A percentile compares a stretch with the other conserved stretches of the same genome.
These are phyloP conservation scores for Schlechtendalia chinensis DNA, from an alignment of 1,140 invertebrate species.

Conservation along the genomic window DNA sequence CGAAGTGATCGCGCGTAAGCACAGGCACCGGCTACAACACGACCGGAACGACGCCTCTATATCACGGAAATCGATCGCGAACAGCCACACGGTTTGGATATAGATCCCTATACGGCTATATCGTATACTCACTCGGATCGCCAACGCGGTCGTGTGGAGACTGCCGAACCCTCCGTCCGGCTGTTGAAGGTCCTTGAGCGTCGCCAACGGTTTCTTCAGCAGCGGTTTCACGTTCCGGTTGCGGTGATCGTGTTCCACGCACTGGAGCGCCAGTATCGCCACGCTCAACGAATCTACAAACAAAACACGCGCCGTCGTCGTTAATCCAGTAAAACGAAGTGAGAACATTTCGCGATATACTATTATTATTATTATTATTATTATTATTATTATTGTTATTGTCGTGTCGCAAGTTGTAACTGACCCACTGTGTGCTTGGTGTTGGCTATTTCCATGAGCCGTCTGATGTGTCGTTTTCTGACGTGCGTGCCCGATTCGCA, in stretches of 20 bases:
- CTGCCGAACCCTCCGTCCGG: constrained; percentile 79
- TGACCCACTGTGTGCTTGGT: constrained; percentile 52
- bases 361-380: too few species aligned
- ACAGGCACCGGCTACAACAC: too few species aligned
- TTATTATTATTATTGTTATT: too few species aligned
- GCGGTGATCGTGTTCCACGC: constrained; percentile 79
- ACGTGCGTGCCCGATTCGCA: constrained; percentile 80
- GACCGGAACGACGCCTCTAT: too few species aligned
- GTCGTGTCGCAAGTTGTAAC: neutral
- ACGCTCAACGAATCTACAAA: constrained; percentile 75
- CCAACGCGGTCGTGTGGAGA: constrained; percentile 74
- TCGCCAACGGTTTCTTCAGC: constrained; percentile 69
- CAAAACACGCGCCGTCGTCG: neutral
- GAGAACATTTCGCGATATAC: too few species aligned
- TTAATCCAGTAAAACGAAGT: neutral
- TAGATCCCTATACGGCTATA: too few species aligned
- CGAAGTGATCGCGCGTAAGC: too few species aligned
- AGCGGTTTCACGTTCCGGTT: constrained; percentile 76
- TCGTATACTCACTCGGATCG: constrained; percentile 69
- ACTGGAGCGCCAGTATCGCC: constrained; percentile 77
- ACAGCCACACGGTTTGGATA: too few species aligned
- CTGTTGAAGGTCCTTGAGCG: constrained; percentile 72
- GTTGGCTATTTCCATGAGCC: constrained; percentile 65
- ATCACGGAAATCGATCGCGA: too few species aligned
- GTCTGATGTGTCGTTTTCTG: constrained; percentile 71